Evolutionary conservation across 2,797 vertebrate genomes (phyloP), one percentile per base, ranked within the genome.

Genomic region (Pipistrellus pipistrellus): DNA sequence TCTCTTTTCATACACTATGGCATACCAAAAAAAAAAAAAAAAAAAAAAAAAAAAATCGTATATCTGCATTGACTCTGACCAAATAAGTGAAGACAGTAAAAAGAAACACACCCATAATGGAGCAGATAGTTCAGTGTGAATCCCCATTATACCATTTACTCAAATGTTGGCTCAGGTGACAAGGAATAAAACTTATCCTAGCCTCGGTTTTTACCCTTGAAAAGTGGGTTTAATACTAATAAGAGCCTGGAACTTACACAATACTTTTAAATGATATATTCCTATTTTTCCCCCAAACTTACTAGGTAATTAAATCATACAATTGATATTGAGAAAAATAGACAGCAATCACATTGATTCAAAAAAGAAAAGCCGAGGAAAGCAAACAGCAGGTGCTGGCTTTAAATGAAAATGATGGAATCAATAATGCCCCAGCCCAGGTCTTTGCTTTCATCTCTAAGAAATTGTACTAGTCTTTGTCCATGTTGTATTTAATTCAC

Each of bases 351-450:
- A 82, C 6, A 12, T 30, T 73, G 46, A 57, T 86, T 64, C 13
- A 59, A 85, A 72, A 46, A 86, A 88, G 1, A 68, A 81, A 84
- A 57, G 17, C 9, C 27, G 69, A 44, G 0, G 10, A 66, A 68
- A 83, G 11, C 57, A 69, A 73, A 75, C 35, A 66, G n/a, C 3
- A 80, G 8, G 11, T 20, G 8, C 18, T 75, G 25, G 6, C 13
- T 93, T 75, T 78, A 68, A 86, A 41, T 82, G 55, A 68, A 90
- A 32, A 85, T 76, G 62, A 77, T 14, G 30, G 27, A 73, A 62
- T 75, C 20, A 27, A 25, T 17, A 51, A 62, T 41, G n/a, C 41
- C 55, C 80, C 21, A 71, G 20, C 51, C 12, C 17, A 53, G 4
- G n/a, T 53, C 20, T 62, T 82, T 73, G 17, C 30, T 57, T 80